Conservation (phyloP, 2,888 invertebrate genomes). For the Melanchra persicariae region DNA sequence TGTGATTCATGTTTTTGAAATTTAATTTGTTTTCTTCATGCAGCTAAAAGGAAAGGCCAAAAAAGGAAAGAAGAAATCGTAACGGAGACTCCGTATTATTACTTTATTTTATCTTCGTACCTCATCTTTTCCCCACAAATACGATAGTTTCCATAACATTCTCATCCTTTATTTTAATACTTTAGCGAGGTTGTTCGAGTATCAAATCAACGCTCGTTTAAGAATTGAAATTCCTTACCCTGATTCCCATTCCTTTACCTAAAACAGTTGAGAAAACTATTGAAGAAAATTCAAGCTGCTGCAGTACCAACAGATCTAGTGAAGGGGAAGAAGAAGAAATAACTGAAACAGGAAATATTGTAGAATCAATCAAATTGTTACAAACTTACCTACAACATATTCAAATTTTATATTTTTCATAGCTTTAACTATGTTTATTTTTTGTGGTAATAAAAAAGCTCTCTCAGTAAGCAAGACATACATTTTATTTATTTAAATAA, state of each 20-base stretch:
- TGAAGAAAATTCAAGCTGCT: slow-evolving; percentile 78
- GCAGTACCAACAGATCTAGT: slow-evolving; percentile 59
- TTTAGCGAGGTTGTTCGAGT: not conserved
- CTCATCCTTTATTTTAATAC: not conserved
- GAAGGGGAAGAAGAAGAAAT: slow-evolving; percentile 43
- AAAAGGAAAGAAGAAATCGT: slow-evolving; percentile 86
- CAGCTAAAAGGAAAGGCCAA: slow-evolving; percentile 86
- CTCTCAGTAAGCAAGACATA: slow-evolving; percentile 23
- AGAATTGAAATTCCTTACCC: slow-evolving; percentile 8
- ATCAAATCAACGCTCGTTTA: not conserved
- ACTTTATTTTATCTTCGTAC: too few species aligned
- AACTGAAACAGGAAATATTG: not conserved
- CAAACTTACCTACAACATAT: too few species aligned
- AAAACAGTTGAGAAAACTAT: slow-evolving; percentile 79
- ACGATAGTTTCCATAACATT: not conserved
- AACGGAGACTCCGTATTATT: slow-evolving; percentile 50
- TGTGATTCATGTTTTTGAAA: not conserved
- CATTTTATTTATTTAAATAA: slow-evolving; percentile 51
- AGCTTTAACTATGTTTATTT: not conserved
- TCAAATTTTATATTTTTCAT: not conserved
- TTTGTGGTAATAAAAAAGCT: slow-evolving; percentile 37
- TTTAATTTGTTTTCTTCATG: slow-evolving; percentile 60
- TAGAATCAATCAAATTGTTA: not conserved
- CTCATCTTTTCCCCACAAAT: not conserved
- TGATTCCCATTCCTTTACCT: slow-evolving; percentile 65